Evolutionary conservation across 2,797 vertebrate species (phyloP).

Genomic region (Hyperoplus lanceolatus): DNA sequence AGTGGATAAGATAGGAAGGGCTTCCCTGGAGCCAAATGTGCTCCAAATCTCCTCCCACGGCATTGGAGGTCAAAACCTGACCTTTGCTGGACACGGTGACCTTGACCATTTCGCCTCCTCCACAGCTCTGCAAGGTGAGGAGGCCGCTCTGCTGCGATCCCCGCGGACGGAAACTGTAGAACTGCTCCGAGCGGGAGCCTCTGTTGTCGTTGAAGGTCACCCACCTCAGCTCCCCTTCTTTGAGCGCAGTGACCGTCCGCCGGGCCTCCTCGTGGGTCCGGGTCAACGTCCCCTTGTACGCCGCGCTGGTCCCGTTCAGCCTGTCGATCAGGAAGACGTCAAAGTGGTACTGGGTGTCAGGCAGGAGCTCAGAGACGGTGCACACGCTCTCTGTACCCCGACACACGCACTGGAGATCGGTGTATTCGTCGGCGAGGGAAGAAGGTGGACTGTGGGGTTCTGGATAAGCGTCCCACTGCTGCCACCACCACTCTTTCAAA

Average conservation of each 20-base stretch:
- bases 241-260: constrained; percentile 80
- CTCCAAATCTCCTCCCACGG: constrained; percentile 83
- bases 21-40: constrained; percentile 91
- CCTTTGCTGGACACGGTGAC: constrained; percentile 87
- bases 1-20: constrained; percentile 85
- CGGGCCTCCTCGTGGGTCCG: constrained; percentile 88
- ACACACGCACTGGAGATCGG: constrained; percentile 87
- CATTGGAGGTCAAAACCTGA: constrained; percentile 82
- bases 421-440: constrained; percentile 49
- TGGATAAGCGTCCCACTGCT: constrained; percentile 78
- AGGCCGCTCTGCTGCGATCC: constrained; percentile 89
- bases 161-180: constrained; percentile 87
- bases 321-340: constrained; percentile 91
- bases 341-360: constrained; percentile 91
- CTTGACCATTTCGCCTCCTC: constrained; percentile 76
- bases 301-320: constrained; percentile 85
- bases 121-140: constrained; percentile 90
- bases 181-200: constrained; percentile 68
- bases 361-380: constrained; percentile 87
- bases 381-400: constrained; percentile 88
- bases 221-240: constrained; percentile 89
- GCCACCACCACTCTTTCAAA: constrained; percentile 85
- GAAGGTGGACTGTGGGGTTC: constrained; percentile 51
- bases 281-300: constrained; percentile 88
- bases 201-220: constrained; percentile 83